Percentiles rank a stretch among this genome's conserved stretches.
phyloP scores from a whole-genome alignment of 2,797 vertebrate genomes.

The Gadopsis marmoratus region DNA sequence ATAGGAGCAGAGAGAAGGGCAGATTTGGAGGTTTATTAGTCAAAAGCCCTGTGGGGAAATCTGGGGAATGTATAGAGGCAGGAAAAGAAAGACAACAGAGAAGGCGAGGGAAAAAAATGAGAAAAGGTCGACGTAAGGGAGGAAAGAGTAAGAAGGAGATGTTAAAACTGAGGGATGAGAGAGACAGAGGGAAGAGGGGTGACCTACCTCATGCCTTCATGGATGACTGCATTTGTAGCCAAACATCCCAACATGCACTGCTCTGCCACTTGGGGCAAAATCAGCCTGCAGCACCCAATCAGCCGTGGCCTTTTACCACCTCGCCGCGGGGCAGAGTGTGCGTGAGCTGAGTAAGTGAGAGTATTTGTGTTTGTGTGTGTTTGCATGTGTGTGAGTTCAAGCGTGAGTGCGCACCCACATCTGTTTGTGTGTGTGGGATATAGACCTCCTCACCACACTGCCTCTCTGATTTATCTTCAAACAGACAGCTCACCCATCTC shows the following conservation, averaged over 20 bases:
- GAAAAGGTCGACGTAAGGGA: slow-evolving; percentile 25
- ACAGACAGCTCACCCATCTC: slow-evolving; percentile 78
- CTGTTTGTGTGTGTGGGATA: slow-evolving; percentile 64
- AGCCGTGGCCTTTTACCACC: slow-evolving; percentile 82
- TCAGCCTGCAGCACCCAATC: slow-evolving; percentile 81
- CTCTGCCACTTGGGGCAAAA: slow-evolving; percentile 74
- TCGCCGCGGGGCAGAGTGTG: slow-evolving; percentile 72
- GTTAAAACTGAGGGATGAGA: slow-evolving; percentile 41
- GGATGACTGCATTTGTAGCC: slow-evolving; percentile 80
- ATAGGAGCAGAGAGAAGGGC: slow-evolving; percentile 46
- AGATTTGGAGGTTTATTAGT: slow-evolving; percentile 42
- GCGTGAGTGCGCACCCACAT: slow-evolving; percentile 56
- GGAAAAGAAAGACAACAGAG: slow-evolving; percentile 25
- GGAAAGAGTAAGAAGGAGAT: slow-evolving; percentile 26
- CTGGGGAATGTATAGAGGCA: slow-evolving; percentile 16
- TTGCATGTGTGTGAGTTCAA: slow-evolving; percentile 69
- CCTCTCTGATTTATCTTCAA: slow-evolving; percentile 81
- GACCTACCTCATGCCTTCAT: slow-evolving; percentile 79
- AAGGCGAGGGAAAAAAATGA: not conserved
- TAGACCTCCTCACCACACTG: slow-evolving; percentile 72
- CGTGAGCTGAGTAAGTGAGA: slow-evolving; percentile 58
- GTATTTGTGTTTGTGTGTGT: slow-evolving; percentile 67
- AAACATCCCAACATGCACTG: slow-evolving; percentile 82
- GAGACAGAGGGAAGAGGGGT: slow-evolving; percentile 54
- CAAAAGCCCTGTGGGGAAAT: slow-evolving; percentile 39